Base-by-base conservation (phyloP, 2,113 vertebrate genomes). In the Reinhardtius hippoglossoides region DNA sequence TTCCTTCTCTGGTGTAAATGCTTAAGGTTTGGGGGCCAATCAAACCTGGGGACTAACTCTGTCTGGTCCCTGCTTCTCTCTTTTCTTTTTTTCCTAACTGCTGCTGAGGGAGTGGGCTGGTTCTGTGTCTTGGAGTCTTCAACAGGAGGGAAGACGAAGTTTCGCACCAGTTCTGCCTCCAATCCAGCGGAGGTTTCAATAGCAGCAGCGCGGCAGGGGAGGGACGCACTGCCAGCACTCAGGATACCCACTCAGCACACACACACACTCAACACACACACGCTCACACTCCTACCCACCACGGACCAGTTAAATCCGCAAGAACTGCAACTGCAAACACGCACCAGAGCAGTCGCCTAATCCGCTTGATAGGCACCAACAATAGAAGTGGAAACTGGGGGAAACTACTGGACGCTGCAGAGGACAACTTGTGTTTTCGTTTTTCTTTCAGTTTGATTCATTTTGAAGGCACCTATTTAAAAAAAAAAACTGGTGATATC, bases 141-240 rank as follows among this genome's bases (percentile, higher is more conserved):
- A 82, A 68, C 62, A 86, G 71, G 75, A 84, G 85, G 56, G 74
- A 72, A 86, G 86, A 74, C 85, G 88, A 86, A 91, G 86, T 87
- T 77, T 90, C 88, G 89, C 81, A 91, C 86, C 89, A 92, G 87
- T 83, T 92, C 74, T 74, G 90, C 89, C 76, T 91, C 91, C 90
- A 91, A 86, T 91, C 91, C 89, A 89, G 92, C 84, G 80, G 83
- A 89, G 89, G 89, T 90, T 91, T 93, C 87, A 92, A 90, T 91
- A 92, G 91, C 92, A 91, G 88, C 83, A 56, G 89, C 92, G 79
- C 92, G 86, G 91, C 91, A 91, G 92, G 92, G 92, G 91, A 92
- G 90, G 88, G 86, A 93, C 91, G 85, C 87, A 85, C 89, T 85
- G 87, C 87, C 91, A 89, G 81, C 80, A 78, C 82, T 83, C 73